phyloP scores from a whole-genome alignment of 2,888 invertebrate species.

The Nemapogon koenigi region DNA sequence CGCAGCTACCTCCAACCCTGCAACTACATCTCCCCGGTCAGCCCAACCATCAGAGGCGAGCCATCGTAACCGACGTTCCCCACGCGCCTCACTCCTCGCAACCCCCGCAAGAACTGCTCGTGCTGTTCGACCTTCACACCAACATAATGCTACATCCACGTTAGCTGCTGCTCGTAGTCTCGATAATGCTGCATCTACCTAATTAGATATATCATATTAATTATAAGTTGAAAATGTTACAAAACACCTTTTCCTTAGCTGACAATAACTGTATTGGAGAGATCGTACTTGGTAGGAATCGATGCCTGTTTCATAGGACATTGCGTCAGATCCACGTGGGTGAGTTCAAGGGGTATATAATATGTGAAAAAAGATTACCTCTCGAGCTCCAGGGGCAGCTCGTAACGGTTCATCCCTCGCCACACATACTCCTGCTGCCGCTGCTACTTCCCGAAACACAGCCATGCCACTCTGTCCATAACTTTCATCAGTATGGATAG shows the following conservation, averaged over 20 bases:
- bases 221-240: no score
- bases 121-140: constrained; percentile 79
- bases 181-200: constrained; percentile 37
- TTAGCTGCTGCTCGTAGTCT: constrained; percentile 53
- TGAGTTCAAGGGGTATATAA: no score
- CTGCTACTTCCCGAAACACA: constrained; percentile 74
- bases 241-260: no score
- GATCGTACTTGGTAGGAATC: no score
- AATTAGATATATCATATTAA: no score
- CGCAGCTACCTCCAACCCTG: constrained; percentile 69
- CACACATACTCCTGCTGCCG: constrained; percentile 72
- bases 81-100: constrained; percentile 58
- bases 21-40: constrained; percentile 76
- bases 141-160: constrained; percentile 75
- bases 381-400: constrained; percentile 17
- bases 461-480: constrained; percentile 80
- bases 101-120: constrained; percentile 69
- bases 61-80: constrained; percentile 70
- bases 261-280: no score
- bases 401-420: constrained; percentile 59
- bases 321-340: no score
- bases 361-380: no score
- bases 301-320: no score
- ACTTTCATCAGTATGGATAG: constrained; percentile 75
- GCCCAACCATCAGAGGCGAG: constrained; percentile 77